Evolutionary conservation across 2,113 vertebrate genomes (phyloP).

Genomic region (Dendrocopos noguchii): DNA sequence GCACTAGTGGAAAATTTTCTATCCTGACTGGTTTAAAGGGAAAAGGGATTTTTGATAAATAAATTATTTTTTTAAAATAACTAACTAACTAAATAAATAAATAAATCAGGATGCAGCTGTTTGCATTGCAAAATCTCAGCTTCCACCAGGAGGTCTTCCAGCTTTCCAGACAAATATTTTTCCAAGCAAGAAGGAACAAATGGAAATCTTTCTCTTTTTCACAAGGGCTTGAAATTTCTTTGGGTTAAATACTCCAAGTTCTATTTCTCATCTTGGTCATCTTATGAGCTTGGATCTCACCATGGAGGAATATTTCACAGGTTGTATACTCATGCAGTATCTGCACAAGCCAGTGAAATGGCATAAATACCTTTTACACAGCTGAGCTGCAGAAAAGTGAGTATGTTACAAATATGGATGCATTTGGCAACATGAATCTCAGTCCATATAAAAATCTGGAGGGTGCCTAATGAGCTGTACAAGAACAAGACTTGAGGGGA

Average conservation of each 20-base stretch:
- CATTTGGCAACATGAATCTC: background rate
- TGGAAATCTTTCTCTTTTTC: background rate
- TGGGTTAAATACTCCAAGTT: background rate
- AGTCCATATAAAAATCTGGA: background rate
- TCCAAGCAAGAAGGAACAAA: background rate
- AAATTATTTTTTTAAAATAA: background rate
- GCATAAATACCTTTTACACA: background rate
- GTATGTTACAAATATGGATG: background rate
- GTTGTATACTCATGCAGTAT: background rate
- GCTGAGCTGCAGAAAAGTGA: background rate
- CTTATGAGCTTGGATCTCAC: background rate
- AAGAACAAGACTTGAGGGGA: background rate
- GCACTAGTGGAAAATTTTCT: background rate
- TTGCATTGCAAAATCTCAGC: background rate
- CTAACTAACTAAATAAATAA: background rate
- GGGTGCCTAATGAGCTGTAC: conserved; percentile 13
- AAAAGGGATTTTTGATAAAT: background rate
- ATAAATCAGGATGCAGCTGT: background rate
- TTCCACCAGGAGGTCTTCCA: background rate
- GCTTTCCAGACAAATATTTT: background rate
- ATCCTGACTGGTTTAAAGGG: background rate
- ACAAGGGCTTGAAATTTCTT: background rate
- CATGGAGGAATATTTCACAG: background rate
- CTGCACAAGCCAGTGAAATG: background rate
- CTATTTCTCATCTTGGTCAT: background rate